Evolutionary conservation across 2,888 invertebrate species (phyloP).

Genomic region (Brassicogethes aeneus): DNA sequence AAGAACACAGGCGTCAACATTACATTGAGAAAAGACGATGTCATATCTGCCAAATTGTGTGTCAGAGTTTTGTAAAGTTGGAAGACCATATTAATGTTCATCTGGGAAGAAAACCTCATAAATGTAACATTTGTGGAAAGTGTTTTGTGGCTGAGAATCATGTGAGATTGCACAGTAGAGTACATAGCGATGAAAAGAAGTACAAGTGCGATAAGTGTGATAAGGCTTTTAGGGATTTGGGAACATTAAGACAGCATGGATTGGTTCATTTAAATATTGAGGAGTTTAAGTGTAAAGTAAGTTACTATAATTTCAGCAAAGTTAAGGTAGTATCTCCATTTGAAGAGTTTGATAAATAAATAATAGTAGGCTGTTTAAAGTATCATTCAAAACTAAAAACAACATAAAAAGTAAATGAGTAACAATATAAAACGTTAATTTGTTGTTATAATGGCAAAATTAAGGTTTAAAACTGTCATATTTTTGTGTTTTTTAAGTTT

Average conservation of each 20-base stretch:
- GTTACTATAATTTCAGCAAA: too few species aligned
- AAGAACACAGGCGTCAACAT: conserved; percentile 23
- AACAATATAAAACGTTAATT: too few species aligned
- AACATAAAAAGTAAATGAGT: too few species aligned
- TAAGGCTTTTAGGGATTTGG: conserved; percentile 25
- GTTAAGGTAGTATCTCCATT: too few species aligned
- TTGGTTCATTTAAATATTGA: conserved; percentile 23
- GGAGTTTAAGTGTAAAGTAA: conserved; percentile 27
- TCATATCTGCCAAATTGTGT: conserved; percentile 24
- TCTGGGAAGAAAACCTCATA: conserved; percentile 26
- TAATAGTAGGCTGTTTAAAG: too few species aligned
- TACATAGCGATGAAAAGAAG: conserved; percentile 23
- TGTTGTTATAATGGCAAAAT: too few species aligned
- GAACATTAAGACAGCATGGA: conserved; percentile 26
- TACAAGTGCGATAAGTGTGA: conserved; percentile 27
- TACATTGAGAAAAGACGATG: conserved; percentile 27
- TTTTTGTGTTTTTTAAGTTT: too few species aligned
- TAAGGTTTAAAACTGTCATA: too few species aligned
- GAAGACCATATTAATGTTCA: conserved; percentile 28
- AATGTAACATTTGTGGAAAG: conserved; percentile 27
- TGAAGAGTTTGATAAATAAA: too few species aligned
- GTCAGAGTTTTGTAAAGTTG: conserved; percentile 25
- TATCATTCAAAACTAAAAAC: too few species aligned
- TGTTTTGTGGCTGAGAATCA: conserved; percentile 25
- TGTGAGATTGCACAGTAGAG: conserved; percentile 26